These are phyloP conservation scores for Tricholauxania praeusta DNA, from an alignment of 2,888 invertebrate species.

Conservation along the genomic window DNA sequence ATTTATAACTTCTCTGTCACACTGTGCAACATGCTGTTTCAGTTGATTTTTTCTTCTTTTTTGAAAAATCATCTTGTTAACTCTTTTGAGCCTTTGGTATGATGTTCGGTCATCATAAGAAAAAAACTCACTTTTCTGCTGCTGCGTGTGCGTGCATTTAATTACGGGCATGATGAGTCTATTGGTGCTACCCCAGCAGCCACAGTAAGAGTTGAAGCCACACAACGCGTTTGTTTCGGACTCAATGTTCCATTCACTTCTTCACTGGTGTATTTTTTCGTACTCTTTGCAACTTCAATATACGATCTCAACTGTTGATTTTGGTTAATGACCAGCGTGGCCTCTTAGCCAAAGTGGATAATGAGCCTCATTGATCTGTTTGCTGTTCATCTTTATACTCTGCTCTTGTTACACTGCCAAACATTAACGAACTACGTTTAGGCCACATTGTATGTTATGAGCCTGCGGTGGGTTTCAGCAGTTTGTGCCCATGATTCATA, in stretches of 20 bases:
- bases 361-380: conserved; percentile 26
- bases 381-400: conserved; percentile 2
- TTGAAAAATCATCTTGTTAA: conserved; percentile 3
- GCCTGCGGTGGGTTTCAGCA: not conserved
- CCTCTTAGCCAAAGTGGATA: conserved; percentile 31
- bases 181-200: conserved; percentile 34
- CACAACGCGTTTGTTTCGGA: conserved; percentile 20
- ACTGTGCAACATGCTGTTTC: too few species aligned
- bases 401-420: conserved; percentile 24
- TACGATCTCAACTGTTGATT: not conserved
- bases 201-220: conserved; percentile 14
- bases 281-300: not conserved
- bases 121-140: not conserved
- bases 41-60: too few species aligned
- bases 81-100: not conserved
- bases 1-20: too few species aligned
- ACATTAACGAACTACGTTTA: conserved; percentile 8
- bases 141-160: conserved; percentile 39
- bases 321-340: conserved; percentile 22
- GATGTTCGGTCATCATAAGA: too few species aligned
- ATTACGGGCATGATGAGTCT: conserved; percentile 40
- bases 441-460: too few species aligned
- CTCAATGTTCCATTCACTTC: not conserved
- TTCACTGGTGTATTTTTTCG: not conserved
- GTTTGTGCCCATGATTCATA: conserved; percentile 24